Conservation (phyloP, 2,113 vertebrate species). For the Abramis brama region DNA sequence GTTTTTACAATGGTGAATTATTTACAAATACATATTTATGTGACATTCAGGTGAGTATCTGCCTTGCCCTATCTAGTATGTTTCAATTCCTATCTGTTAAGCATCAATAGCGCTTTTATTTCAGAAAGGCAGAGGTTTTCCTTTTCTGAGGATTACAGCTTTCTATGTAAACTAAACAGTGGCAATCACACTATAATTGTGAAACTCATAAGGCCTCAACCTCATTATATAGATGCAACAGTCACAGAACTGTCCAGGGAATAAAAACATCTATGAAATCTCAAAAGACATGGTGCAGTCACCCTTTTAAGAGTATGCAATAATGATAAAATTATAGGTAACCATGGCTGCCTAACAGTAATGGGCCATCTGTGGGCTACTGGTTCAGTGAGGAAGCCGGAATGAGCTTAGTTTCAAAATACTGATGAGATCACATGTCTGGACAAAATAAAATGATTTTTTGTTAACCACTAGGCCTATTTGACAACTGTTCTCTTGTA, state of each 20-base stretch:
- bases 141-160: neutral
- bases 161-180: neutral
- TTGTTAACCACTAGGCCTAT: neutral
- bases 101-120: neutral
- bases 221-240: slow-evolving; percentile 3
- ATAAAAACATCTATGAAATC: slow-evolving; percentile 31
- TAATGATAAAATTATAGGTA: slow-evolving; percentile 22
- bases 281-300: slow-evolving; percentile 1
- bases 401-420: slow-evolving; percentile 11
- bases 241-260: neutral
- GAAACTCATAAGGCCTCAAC: neutral
- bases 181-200: neutral
- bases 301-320: slow-evolving; percentile 22
- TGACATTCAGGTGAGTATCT: neutral
- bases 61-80: neutral
- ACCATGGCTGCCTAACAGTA: slow-evolving; percentile 27
- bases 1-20: too few relatives aligned
- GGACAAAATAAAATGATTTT: neutral
- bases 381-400: neutral
- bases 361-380: slow-evolving; percentile 21
- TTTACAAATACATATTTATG: neutral
- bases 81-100: neutral
- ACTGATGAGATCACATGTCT: neutral
- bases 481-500: neutral
- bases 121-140: neutral